Base-by-base conservation (phyloP, 1,140 invertebrate genomes). In the Drosophila nigrodunni region DNA sequence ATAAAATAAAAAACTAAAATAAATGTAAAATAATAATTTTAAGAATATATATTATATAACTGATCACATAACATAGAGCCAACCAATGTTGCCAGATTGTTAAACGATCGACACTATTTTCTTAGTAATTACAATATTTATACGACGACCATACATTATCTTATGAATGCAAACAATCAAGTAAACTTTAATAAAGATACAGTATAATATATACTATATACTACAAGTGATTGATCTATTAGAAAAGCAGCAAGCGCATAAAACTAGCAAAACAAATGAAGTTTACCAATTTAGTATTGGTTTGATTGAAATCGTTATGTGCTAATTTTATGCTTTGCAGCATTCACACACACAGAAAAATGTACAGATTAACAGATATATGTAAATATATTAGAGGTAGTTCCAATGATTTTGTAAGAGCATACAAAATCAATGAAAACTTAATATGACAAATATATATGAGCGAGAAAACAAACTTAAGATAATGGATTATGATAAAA, bases 1-100 rank as follows among this genome's bases (percentile, higher is more conserved):
- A 61, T 43, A 57, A 65, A 37, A 74, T 44, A 47, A 57, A 65
- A 71, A 70, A 71, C 54, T 58, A 58, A 73, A 65, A 74, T 61
- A 49, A 44, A 58, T 72, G 25, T 44, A 44, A 58, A 37, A 21
- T 30, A 50, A 50, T 52, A 62, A 21, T 25, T 21, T 30, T 52
- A 39, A 49, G 41, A 34, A 6, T 15, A 60, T 34, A 44, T 44
- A 25, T 59, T 18, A 47, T 47, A n/a, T 6, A 39, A 15, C 10
- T 3, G 10, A 21, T 34, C 10, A 25, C 18, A 44, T 58, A 18
- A 43, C 9, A 5, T 43, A 13, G 41, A 11, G 11, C 3, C 41
- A 13, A 43, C 11, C 11, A 6, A 43, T 11, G 15, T 49, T 47
- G 52, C 43, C 50, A 55, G 39, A 52, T 18, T 49, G 25, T 3